phyloP scores from a whole-genome alignment of 2,888 invertebrate species.

The Eupithecia exiguata region DNA sequence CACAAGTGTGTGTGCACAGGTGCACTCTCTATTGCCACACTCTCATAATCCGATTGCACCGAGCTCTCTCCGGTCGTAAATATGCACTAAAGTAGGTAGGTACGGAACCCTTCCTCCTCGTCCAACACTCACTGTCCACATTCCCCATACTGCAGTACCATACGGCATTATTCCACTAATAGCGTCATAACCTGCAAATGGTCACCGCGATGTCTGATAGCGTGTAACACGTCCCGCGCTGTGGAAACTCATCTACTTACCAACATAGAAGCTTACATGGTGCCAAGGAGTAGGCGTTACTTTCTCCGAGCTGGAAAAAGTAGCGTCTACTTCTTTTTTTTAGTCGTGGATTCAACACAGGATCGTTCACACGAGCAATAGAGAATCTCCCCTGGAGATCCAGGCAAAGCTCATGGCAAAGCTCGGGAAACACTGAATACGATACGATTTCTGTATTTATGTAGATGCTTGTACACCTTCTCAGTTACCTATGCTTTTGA shows the following conservation, averaged over 20 bases:
- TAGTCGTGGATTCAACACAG: neutral
- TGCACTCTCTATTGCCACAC: no score
- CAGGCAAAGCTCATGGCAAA: no score
- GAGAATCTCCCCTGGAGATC: no score
- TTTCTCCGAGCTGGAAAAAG: neutral
- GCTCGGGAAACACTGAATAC: no score
- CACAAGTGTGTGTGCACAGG: no score
- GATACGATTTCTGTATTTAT: no score
- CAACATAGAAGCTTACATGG: constrained; percentile 50
- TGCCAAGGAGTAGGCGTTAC: neutral
- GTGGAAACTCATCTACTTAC: constrained; percentile 48
- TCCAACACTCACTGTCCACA: neutral
- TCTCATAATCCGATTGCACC: no score
- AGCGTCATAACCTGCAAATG: constrained; percentile 41
- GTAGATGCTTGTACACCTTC: no score
- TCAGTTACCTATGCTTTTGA: no score
- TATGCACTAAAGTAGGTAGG: no score
- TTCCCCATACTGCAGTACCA: neutral
- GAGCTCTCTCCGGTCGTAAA: no score
- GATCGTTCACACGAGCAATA: no score
- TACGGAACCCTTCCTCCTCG: constrained; percentile 17
- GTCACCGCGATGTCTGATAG: constrained; percentile 39
- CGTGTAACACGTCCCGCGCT: constrained; percentile 56
- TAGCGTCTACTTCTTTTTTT: neutral
- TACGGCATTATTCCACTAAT: constrained; percentile 37